Base-by-base conservation (phyloP, 1,140 invertebrate genomes). In the Trachelipus rathkii region DNA sequence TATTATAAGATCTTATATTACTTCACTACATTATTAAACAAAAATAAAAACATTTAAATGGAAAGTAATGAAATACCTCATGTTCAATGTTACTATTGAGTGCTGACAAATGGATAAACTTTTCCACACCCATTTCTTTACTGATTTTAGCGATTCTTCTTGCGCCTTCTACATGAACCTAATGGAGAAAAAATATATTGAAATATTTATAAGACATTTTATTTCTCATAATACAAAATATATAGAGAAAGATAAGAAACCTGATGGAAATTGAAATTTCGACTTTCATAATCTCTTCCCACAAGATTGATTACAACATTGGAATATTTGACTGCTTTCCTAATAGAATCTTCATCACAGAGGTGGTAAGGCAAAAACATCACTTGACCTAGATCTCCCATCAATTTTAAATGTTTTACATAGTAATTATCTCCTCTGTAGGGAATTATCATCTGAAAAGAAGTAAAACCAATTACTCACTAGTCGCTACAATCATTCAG, bases 281-380 rank as follows among this genome's bases (percentile, higher is more conserved):
- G 92, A 0, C 97, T 99, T 85, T 97, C 94, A 87, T 90, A 95
- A 79, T 97, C 91, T 72, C 92, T 87, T 24, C 97, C 96, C 82
- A 99, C 90, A 50, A 98, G 87, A 86, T 99, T 99, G 79, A 99
- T 91, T 0, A 99, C 97, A 77, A 99, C 93, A 88, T 99, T 98
- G 0, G 97, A 99, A 86, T 99, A 94, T 83, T 93, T 92, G 7
- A 99, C 89, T 11, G 91, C 91, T 85, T 92, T 94, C 6, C 89
- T 86, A 81, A 99, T 92, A 0, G 91, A 91, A n/a, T 92, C 91
- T 82, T 97, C 94, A 88, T 99, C 95, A 67, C 88, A 87, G 23
- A 99, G 82, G 83, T 96, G 82, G 84, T 90, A 98, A 4, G 92
- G 94, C 83, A 93, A 90, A 85, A 92, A 99, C 0, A 96, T 86